These are phyloP conservation scores for Spizaetus ornatus DNA, from an alignment of 2,113 vertebrate species.

Conservation along the genomic window DNA sequence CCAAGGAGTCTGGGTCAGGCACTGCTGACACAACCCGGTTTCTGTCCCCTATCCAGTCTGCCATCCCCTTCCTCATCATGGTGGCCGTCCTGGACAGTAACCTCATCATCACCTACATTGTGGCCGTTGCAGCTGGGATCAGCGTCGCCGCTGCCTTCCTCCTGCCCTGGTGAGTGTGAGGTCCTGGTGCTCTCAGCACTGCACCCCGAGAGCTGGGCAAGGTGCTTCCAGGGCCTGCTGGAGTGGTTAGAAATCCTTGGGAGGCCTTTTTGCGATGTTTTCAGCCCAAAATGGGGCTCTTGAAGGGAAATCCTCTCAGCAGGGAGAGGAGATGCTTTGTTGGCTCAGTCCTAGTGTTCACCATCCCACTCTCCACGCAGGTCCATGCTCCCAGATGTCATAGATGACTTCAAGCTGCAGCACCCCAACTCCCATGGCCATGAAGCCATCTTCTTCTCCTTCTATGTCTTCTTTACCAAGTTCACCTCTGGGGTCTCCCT, in stretches of 20 bases:
- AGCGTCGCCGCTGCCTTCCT: conserved; percentile 90
- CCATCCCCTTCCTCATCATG: conserved; percentile 87
- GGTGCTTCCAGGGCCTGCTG: neutral
- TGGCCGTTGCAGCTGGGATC: conserved; percentile 82
- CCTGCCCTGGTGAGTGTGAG: conserved; percentile 83
- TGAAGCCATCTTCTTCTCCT: conserved; percentile 95
- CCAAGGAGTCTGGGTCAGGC: neutral
- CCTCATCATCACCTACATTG: conserved; percentile 81
- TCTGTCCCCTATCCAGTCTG: conserved; percentile 74
- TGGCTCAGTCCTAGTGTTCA: neutral
- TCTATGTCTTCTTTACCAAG: conserved; percentile 96
- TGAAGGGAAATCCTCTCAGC: neutral
- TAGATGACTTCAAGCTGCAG: conserved; percentile 91
- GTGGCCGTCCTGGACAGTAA: conserved; percentile 76
- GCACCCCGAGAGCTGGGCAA: neutral
- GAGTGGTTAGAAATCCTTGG: neutral
- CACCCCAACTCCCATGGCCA: conserved; percentile 80
- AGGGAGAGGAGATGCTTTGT: neutral
- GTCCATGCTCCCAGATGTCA: conserved; percentile 94
- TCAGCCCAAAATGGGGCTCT: neutral
- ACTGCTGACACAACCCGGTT: neutral
- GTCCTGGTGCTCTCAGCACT: neutral
- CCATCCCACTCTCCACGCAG: conserved; percentile 22
- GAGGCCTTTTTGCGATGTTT: neutral
- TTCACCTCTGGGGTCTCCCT: conserved; percentile 91